A percentile compares a stretch with the other conserved stretches of the same genome.
These are phyloP conservation scores for Staurois parvus DNA, from an alignment of 2,797 vertebrate genomes.

Conservation along the genomic window DNA sequence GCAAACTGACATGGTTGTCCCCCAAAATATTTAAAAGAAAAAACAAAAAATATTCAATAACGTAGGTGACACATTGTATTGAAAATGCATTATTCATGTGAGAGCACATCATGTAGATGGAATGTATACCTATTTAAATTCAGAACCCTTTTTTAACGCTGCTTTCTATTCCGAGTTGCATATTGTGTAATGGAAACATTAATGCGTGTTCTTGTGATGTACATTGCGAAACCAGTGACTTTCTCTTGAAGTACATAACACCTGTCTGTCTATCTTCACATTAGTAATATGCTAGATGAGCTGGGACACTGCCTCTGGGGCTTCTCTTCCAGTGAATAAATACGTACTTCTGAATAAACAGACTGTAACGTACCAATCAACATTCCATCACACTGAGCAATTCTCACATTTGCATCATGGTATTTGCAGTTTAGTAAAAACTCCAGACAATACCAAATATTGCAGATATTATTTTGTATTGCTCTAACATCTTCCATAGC, in stretches of 20 bases:
- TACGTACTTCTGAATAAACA: slow-evolving; percentile 1
- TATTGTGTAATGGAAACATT: slow-evolving; percentile 13
- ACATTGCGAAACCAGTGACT: slow-evolving; percentile 10
- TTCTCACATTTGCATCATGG: background rate
- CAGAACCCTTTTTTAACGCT: too few relatives aligned
- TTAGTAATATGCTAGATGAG: slow-evolving; percentile 3
- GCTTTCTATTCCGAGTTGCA: too few relatives aligned
- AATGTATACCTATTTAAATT: too few relatives aligned
- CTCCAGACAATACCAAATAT: background rate
- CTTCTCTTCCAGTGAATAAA: slow-evolving; percentile 1
- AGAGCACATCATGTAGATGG: too few relatives aligned
- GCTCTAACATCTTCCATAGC: too few relatives aligned
- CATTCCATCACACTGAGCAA: background rate
- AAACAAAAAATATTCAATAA: too few relatives aligned
- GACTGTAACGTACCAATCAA: background rate
- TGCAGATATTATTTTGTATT: too few relatives aligned
- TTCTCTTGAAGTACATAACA: background rate
- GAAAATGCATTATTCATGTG: too few relatives aligned
- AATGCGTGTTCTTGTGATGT: background rate
- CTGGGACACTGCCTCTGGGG: background rate
- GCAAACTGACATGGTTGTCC: too few relatives aligned
- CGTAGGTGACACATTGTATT: too few relatives aligned
- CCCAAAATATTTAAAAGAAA: too few relatives aligned
- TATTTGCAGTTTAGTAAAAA: background rate
- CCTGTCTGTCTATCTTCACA: slow-evolving; percentile 23